Evolutionary conservation across 2,888 invertebrate genomes (phyloP), one percentile per base, ranked within the genome.

Genomic region (Microchrysa polita): DNA sequence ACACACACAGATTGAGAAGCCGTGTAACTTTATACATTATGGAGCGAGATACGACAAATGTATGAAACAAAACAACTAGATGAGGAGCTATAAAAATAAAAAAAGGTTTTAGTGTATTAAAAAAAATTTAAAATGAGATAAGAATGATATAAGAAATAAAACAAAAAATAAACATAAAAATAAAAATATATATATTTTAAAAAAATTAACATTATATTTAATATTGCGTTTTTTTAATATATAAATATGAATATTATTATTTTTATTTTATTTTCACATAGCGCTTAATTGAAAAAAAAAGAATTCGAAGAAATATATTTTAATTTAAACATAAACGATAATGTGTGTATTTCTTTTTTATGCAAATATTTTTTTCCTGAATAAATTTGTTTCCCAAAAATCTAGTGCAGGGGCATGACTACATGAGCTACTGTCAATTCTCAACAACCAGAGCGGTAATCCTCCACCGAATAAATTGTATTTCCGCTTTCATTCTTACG

Each of bases 141-240:
- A 75, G 73, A 75, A 73, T 73, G 71, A 71, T 65, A 18, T 5
- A 48, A 69, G 40, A 12, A 53, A n/a, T 23, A 67, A 27, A 40
- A 69, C 40, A 34, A 34, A 5, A 69, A 69, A 42, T 69, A 69
- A 69, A 69, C 55, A 75, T 55, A 72, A 72, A n/a, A n/a, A n/a
- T n/a, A n/a, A n/a, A n/a, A 67, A 73, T 55, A 74, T 73, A 74
- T 74, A 75, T 75, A 75, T 75, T 74, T 75, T 74, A 74, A 74
- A 75, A n/a, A 69, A 69, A 44, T 65, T 65, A 65, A 65, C 34
- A 65, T 65, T 65, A 65, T 65, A 65, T 65, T 65, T 65, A 65
- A 65, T 48, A 65, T 65, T 18, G 65, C 65, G 65, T 65, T 65
- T 65, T n/a, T 65, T 48, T 65, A 65, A 65, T 65, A 44, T 65